phyloP scores from a whole-genome alignment of 2,888 invertebrate species.

The Chloromyia formosa region DNA sequence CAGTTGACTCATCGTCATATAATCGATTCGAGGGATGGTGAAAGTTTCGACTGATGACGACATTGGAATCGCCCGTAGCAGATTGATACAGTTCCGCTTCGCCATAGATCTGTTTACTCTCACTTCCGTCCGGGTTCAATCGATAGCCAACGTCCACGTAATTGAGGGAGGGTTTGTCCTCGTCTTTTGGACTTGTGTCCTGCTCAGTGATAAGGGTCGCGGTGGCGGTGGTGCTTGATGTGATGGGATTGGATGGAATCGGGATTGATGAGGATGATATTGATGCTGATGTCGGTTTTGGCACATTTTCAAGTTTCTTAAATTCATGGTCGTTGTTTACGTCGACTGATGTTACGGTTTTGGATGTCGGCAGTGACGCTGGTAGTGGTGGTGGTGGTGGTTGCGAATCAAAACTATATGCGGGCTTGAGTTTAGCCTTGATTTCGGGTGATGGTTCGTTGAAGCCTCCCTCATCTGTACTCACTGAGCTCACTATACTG shows the following conservation, averaged over 20 bases:
- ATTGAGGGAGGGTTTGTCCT: slow-evolving; percentile 58
- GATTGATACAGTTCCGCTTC: slow-evolving; percentile 64
- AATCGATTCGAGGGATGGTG: slow-evolving; percentile 30
- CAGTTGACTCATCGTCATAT: slow-evolving; percentile 53
- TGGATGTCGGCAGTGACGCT: background rate
- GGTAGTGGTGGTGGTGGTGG: slow-evolving; percentile 18
- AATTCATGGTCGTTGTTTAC: slow-evolving; percentile 37
- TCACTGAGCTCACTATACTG: slow-evolving; percentile 73
- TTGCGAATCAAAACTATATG: slow-evolving; percentile 56
- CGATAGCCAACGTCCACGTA: slow-evolving; percentile 64
- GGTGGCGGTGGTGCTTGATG: slow-evolving; percentile 21
- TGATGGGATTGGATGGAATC: background rate
- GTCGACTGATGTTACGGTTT: background rate
- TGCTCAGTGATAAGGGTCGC: slow-evolving; percentile 33
- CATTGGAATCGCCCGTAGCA: slow-evolving; percentile 47
- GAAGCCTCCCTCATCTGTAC: slow-evolving; percentile 75
- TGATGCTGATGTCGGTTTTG: slow-evolving; percentile 37
- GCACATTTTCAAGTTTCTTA: slow-evolving; percentile 44
- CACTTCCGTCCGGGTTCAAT: slow-evolving; percentile 64
- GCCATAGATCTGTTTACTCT: slow-evolving; percentile 60
- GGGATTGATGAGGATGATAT: background rate
- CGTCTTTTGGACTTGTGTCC: slow-evolving; percentile 36
- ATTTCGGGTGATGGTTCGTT: slow-evolving; percentile 78
- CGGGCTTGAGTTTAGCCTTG: slow-evolving; percentile 68
- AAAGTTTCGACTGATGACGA: background rate